Evolutionary conservation across 2,113 vertebrate species (phyloP).

Genomic region (Ovis canadensis): DNA sequence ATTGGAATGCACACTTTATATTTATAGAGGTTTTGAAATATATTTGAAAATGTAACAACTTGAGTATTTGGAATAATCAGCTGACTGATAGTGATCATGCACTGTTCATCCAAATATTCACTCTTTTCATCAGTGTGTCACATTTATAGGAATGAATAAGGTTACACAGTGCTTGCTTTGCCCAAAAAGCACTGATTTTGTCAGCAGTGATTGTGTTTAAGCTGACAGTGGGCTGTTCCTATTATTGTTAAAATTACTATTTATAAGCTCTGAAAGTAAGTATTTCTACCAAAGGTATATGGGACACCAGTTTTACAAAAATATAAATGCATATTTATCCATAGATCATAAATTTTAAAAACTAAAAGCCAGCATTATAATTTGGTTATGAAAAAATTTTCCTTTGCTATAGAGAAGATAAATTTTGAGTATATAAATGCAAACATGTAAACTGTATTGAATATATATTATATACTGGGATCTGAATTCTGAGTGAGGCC

Average conservation of each 20-base stretch:
- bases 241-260: background rate
- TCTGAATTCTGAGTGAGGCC: background rate
- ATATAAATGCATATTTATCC: background rate
- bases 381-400: background rate
- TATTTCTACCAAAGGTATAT: background rate
- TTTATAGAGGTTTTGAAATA: background rate
- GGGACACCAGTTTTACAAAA: background rate
- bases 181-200: background rate
- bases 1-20: background rate
- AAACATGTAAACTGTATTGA: background rate
- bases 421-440: background rate
- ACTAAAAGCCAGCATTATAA: background rate
- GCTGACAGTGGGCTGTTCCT: background rate
- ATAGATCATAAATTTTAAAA: background rate
- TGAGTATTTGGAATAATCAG: background rate
- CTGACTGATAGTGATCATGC: background rate
- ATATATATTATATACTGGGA: background rate
- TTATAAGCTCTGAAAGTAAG: background rate
- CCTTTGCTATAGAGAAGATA: background rate
- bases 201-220: background rate
- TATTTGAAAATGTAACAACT: background rate
- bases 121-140: conserved; percentile 10
- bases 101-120: conserved; percentile 18
- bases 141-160: background rate
- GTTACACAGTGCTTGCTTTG: background rate